A percentile compares a stretch with the other conserved stretches of the same genome.
These are phyloP conservation scores for Heteromormyrus szaboi DNA, from an alignment of 2,797 vertebrate genomes.

Conservation along the genomic window DNA sequence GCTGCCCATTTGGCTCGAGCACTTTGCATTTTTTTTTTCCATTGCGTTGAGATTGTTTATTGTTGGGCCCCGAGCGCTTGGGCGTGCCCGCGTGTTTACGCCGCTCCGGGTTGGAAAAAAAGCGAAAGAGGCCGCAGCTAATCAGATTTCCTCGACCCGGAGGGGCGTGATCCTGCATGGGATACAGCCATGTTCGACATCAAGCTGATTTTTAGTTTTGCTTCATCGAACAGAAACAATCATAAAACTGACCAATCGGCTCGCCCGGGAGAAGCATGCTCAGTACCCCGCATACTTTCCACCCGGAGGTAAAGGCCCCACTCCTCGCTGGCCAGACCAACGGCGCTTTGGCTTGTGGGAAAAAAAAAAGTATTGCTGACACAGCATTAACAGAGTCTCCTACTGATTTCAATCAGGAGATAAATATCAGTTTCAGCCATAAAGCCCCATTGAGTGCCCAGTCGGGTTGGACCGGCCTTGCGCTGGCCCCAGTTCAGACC, in stretches of 20 bases:
- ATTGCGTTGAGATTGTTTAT: neutral
- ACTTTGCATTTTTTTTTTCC: neutral
- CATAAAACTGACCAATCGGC: conserved; percentile 14
- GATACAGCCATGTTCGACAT: neutral
- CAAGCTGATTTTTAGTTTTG: conserved; percentile 11
- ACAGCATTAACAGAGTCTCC: conserved; percentile 46
- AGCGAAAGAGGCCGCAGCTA: neutral
- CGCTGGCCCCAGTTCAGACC: conserved; percentile 57
- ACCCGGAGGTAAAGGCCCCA: conserved; percentile 43
- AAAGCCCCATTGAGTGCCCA: conserved; percentile 54
- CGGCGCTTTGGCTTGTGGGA: conserved; percentile 43
- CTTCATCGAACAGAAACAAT: neutral
- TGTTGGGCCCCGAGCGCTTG: neutral
- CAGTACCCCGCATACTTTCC: conserved; percentile 38
- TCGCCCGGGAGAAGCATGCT: conserved; percentile 13
- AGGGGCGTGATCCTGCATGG: neutral
- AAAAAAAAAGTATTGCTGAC: conserved; percentile 58
- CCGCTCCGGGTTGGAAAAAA: neutral
- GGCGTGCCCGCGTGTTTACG: neutral
- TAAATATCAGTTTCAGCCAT: conserved; percentile 61
- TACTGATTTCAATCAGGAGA: conserved; percentile 63
- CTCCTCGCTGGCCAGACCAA: conserved; percentile 48
- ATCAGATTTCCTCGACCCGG: conserved; percentile 10
- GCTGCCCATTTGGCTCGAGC: neutral
- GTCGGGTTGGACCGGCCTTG: conserved; percentile 51